Base-by-base conservation (phyloP, 2,888 invertebrate genomes). In the Bruchidius siliquastri region DNA sequence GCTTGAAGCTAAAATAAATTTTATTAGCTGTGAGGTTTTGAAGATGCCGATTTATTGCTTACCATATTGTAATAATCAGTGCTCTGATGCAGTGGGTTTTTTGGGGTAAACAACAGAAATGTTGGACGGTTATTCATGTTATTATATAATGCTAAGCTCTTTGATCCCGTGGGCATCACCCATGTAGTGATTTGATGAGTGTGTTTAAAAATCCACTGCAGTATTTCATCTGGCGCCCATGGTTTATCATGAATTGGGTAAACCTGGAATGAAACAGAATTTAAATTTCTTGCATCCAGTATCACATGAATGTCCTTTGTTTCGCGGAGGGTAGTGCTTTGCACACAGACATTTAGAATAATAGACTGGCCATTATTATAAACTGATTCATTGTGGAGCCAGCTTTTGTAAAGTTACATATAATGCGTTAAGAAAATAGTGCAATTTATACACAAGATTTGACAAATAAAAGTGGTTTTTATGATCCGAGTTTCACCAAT, bases 91-190 rank as follows among this genome's bases (percentile, higher is more conserved):
- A 94, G 86, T n/a, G 94, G 92, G 85, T 93, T 93, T 75, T 92
- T 88, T 8, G 95, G 94, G 0, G 94, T 93, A 81, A 96, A 95
- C 73, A 96, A 85, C 78, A 96, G 88, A 67, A 96, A 85, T 69
- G 92, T 90, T 0, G 96, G 94, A 72, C 92, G 92, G 67, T 90
- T 89, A 79, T 91, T 90, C 13, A 93, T 87, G 82, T 90, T 91
- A 78, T 88, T 89, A n/a, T 93, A 91, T 71, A 96, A 77, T n/a
- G 81, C 75, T 32, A 82, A 74, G 79, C 87, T 87, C 85, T 96
- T 96, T 69, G 88, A 88, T 82, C 94, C 94, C 74, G 91, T 88
- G 0, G 94, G 93, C 77, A 92, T 90, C 30, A 94, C 85, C 90
- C 94, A 91, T 0, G 89, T 87, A 0, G 90, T 89, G 0, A 92